Evolutionary conservation across 1,140 invertebrate genomes (phyloP), one percentile per base, ranked within the genome.

Genomic region (Planococcus citri): DNA sequence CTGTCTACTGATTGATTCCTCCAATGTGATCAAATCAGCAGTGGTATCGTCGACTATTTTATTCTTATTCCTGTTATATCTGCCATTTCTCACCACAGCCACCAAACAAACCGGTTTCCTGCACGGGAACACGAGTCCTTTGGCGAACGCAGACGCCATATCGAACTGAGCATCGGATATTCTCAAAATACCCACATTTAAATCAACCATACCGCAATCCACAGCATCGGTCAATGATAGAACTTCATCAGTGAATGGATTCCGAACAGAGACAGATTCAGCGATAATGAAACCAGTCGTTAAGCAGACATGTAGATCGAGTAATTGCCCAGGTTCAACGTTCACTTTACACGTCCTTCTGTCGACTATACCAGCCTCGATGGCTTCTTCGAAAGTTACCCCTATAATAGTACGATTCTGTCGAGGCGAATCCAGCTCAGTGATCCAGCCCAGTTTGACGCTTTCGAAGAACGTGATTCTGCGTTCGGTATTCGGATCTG

Each of bases 381-480:
- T 77, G 12, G 87, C 87, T 76, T 87, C 83, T 74, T 85, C 81
- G 20, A 91, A 78, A 9, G 83, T 83, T 25, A 86, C 78, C 71
- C 79, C 78, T 68, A 75, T 71, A 12, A 73, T 25, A 20, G 57
- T 72, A 9, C 57, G 12, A 69, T 76, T 72, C 33, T 68, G 61
- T 21, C 64, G 37, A 61, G 76, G 75, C 69, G 74, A 71, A 72
- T 76, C 77, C 25, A 73, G 77, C 37, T 61, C 71, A 41, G 86
- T 84, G 72, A 90, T 87, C 83, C 86, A 86, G 41, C 83, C 83
- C 57, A 85, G 78, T 74, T 88, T 84, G 38, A 94, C 83, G 72
- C 91, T 92, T 76, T 94, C 88, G 78, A 92, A 87, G 78, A 95
- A 92, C 4, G 88, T 84, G 51, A 94, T 83, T 68, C 86, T 83